Evolutionary conservation across 1,140 invertebrate genomes (phyloP).

Genomic region (Magallana ariakensis): DNA sequence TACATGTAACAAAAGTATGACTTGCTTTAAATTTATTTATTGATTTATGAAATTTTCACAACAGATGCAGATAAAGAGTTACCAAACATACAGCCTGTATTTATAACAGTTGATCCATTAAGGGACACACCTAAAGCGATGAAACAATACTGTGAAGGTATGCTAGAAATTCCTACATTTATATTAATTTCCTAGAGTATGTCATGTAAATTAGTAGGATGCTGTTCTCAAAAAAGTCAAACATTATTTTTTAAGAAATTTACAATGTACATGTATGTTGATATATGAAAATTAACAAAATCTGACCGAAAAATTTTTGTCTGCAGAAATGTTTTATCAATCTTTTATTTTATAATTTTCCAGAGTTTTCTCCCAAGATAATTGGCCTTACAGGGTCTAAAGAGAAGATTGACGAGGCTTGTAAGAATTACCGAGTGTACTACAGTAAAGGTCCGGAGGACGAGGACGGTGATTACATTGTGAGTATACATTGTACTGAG

Average conservation of each 20-base stretch:
- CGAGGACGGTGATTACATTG: slow-evolving; percentile 97
- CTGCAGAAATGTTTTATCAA: neutral
- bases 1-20: too few species aligned
- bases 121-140: slow-evolving; percentile 93
- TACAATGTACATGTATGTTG: too few species aligned
- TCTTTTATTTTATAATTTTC: slow-evolving; percentile 54
- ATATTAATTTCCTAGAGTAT: neutral
- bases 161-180: neutral
- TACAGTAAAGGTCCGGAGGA: slow-evolving; percentile 96
- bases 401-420: slow-evolving; percentile 90
- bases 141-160: slow-evolving; percentile 89
- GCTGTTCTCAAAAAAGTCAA: too few species aligned
- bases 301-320: too few species aligned
- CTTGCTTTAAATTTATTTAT: neutral
- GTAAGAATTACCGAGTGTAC: slow-evolving; percentile 97
- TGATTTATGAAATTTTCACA: neutral
- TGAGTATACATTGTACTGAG: slow-evolving; percentile 81
- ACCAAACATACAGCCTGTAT: slow-evolving; percentile 88
- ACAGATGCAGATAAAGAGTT: slow-evolving; percentile 61
- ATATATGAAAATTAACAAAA: too few species aligned
- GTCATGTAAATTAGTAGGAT: too few species aligned
- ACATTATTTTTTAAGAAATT: too few species aligned
- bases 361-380: slow-evolving; percentile 95
- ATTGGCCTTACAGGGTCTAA: slow-evolving; percentile 94
- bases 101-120: slow-evolving; percentile 98